Percentiles rank a stretch among this genome's conserved stretches.
phyloP scores from a whole-genome alignment of 2,888 invertebrate genomes.

The Drosophila mercatorum region DNA sequence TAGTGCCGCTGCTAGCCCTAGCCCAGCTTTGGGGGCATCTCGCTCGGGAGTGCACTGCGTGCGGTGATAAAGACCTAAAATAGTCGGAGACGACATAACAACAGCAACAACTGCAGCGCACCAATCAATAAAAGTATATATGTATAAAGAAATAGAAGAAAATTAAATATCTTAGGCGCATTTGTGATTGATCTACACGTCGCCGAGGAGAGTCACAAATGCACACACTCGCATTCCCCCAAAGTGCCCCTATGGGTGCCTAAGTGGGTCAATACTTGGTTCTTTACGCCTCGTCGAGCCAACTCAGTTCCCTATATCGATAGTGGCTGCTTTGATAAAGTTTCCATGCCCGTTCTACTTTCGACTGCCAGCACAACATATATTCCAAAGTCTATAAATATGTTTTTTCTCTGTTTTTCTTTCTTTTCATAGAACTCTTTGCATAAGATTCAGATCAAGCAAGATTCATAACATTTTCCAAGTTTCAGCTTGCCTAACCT shows the following conservation, averaged over 20 bases:
- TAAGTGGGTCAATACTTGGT: conserved; percentile 59
- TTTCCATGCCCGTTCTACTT: conserved; percentile 4
- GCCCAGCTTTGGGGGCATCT: conserved; percentile 21
- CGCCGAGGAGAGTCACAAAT: conserved; percentile 10
- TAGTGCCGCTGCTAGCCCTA: conserved; percentile 44
- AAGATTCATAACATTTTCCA: conserved; percentile 19
- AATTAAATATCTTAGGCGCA: conserved; percentile 28
- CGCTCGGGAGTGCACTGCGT: conserved; percentile 27
- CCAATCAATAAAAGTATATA: conserved; percentile 49
- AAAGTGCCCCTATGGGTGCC: conserved; percentile 8
- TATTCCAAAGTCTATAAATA: conserved; percentile 13
- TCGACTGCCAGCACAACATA: conserved; percentile 5
- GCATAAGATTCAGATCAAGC: conserved; percentile 35
- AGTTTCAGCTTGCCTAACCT: conserved; percentile 19
- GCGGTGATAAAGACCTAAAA: conserved; percentile 37
- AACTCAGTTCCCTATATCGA: conserved; percentile 33
- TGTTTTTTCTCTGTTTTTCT: not conserved
- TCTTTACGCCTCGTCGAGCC: conserved; percentile 48
- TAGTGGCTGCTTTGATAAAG: conserved; percentile 54
- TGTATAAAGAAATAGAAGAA: conserved; percentile 14
- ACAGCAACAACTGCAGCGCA: conserved; percentile 12
- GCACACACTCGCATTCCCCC: conserved; percentile 6
- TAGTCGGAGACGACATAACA: conserved; percentile 19
- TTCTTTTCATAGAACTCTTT: conserved; percentile 4
- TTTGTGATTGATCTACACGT: conserved; percentile 68